Percentiles rank a stretch among this genome's conserved stretches.
phyloP scores from a whole-genome alignment of 2,888 invertebrate species.

The Dorcus hopei region DNA sequence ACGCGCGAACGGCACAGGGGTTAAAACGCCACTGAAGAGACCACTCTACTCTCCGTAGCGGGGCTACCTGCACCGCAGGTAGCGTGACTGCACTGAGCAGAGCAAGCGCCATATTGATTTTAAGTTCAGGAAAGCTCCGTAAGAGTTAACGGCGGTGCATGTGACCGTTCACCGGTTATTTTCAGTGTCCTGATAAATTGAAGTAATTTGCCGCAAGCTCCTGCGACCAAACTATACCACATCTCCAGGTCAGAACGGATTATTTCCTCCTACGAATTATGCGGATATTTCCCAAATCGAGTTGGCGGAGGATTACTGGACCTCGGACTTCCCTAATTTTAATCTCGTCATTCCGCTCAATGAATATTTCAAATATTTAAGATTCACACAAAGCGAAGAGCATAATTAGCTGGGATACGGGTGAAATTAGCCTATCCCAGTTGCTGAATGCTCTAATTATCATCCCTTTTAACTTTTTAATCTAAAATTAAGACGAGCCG shows the following conservation, averaged over 20 bases:
- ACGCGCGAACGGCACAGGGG: constrained; percentile 44
- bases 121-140: constrained; percentile 31
- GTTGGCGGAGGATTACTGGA: too few relatives aligned
- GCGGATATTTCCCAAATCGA: too few relatives aligned
- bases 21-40: constrained; percentile 46
- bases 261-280: too few relatives aligned
- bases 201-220: constrained; percentile 20
- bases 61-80: constrained; percentile 34
- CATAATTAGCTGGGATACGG: neutral
- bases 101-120: constrained; percentile 52
- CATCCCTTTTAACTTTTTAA: constrained; percentile 30
- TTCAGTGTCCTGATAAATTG: constrained; percentile 33
- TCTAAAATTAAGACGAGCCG: constrained; percentile 31
- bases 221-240: neutral
- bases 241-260: too few relatives aligned
- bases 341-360: constrained; percentile 9
- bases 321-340: too few relatives aligned
- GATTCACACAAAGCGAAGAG: neutral
- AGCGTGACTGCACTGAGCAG: constrained; percentile 43
- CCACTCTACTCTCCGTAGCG: constrained; percentile 34
- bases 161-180: constrained; percentile 27
- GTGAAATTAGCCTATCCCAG: neutral
- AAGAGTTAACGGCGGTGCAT: constrained; percentile 27
- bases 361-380: neutral
- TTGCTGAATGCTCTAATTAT: constrained; percentile 21